Evolutionary conservation across 1,140 invertebrate species (phyloP), one percentile per base, ranked within the genome.

Genomic region (Rhagoletis zephyria): DNA sequence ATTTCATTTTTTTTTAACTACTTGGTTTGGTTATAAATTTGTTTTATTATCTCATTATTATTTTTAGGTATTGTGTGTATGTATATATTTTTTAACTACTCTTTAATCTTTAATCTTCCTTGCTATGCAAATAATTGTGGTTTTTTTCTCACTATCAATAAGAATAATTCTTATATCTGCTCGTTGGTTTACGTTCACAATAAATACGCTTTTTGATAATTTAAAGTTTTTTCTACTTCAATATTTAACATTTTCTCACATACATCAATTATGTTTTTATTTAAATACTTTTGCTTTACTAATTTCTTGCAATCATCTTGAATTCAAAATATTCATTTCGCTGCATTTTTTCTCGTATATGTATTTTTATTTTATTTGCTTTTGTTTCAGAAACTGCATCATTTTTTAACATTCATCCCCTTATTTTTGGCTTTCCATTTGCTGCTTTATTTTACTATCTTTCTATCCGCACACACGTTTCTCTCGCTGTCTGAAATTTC

Each of bases 121-220:
- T 74, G 70, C 45, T 16, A 45, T 74, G 14, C 70, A 74, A 81
- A 56, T 81, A 56, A 9, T 77, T 30, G 16, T 56, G n/a, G 7
- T 56, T 30, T 19, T 77, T 77, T 3, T 81, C 45, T 19, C 16
- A 14, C 30, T 30, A 30, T 30, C 30, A 59, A 56, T 81, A 74
- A 48, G 42, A 63, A 63, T 63, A 63, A 45, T 74, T 19, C 74
- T 56, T 56, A 81, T 5, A 81, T 19, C 74, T 56, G 48, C 74
- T 81, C 74, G 74, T 81, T 81, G 74, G 74, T 81, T 81, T 81
- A 56, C 74, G 74, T 81, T 56, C 74, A 81, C 48, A 81, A 19
- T 81, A 81, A 81, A 81, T 56, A 81, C 48, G 51, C 56, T 16
- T 16, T 67, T 67, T 67, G 30, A 30, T 30, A n/a, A 1, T 81